A percentile compares a stretch with the other conserved stretches of the same genome.
Evolutionary conservation across 2,113 vertebrate species (phyloP).

Genomic region (Dicrurus megarhynchus): DNA sequence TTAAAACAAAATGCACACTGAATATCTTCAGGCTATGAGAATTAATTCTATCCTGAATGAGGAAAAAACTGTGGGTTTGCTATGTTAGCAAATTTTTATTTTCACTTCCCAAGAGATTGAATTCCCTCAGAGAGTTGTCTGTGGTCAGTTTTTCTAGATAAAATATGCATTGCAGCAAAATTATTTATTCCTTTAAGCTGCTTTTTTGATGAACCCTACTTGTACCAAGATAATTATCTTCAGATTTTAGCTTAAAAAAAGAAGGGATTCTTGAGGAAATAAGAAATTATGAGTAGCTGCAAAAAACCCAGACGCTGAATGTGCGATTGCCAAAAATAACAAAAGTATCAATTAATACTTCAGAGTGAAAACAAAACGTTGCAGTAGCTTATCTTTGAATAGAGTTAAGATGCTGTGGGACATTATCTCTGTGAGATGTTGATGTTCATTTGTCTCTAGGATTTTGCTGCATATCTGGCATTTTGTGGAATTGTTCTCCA

Average conservation of each 20-base stretch:
- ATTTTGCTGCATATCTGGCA: constrained; percentile 92
- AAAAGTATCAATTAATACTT: background rate
- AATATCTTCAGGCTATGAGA: background rate
- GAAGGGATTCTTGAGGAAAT: background rate
- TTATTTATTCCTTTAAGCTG: background rate
- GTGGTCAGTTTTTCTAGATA: background rate
- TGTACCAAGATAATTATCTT: background rate
- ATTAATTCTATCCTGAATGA: background rate
- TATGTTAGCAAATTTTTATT: background rate
- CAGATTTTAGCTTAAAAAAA: background rate
- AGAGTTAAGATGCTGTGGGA: background rate
- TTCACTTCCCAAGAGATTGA: background rate
- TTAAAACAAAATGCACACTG: background rate
- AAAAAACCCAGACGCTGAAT: background rate
- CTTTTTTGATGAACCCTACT: background rate
- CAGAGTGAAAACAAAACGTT: background rate
- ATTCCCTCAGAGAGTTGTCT: background rate
- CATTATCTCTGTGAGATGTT: background rate
- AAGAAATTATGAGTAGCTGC: background rate
- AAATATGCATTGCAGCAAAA: background rate
- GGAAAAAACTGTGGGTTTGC: background rate
- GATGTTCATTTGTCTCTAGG: constrained; percentile 69
- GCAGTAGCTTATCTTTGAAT: background rate
- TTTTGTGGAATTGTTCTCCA: constrained; percentile 98
- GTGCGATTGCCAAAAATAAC: background rate